Evolutionary conservation across 2,113 vertebrate species (phyloP).

Genomic region (Heptranchias perlo): DNA sequence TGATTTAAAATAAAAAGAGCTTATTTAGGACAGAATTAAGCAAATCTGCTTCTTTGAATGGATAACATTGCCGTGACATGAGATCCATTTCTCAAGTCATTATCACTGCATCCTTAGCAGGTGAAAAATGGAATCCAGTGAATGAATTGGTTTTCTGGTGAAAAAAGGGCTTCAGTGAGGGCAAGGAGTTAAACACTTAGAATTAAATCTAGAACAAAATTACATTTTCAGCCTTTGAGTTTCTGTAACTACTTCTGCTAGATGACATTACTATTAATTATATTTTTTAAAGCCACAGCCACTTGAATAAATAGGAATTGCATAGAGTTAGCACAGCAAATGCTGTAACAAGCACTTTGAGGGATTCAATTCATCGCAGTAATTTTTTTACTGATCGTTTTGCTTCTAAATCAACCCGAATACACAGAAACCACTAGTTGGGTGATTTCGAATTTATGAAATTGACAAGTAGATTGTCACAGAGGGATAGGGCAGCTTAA

Average conservation of each 20-base stretch:
- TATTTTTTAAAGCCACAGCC: background rate
- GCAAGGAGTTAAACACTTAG: background rate
- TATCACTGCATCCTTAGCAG: background rate
- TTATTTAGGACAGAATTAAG: slow-evolving; percentile 1
- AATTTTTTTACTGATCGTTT: background rate
- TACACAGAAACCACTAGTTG: background rate
- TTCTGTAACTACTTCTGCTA: background rate
- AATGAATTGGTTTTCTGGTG: background rate
- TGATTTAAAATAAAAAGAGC: background rate
- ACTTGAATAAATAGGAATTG: slow-evolving; percentile 22
- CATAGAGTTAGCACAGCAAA: background rate
- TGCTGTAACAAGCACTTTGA: background rate
- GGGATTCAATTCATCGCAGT: slow-evolving; percentile 6
- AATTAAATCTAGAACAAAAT: background rate
- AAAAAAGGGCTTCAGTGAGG: background rate
- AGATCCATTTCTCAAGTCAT: slow-evolving; percentile 11
- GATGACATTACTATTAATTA: background rate
- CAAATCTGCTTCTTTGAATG: background rate
- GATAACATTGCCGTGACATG: background rate
- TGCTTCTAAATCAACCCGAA: background rate
- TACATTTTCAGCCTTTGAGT: background rate
- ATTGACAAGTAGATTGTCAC: background rate
- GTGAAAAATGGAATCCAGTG: background rate
- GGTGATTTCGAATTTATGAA: background rate
- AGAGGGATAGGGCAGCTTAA: background rate